phyloP scores from a whole-genome alignment of 2,113 vertebrate genomes.

The Orcinus orca region DNA sequence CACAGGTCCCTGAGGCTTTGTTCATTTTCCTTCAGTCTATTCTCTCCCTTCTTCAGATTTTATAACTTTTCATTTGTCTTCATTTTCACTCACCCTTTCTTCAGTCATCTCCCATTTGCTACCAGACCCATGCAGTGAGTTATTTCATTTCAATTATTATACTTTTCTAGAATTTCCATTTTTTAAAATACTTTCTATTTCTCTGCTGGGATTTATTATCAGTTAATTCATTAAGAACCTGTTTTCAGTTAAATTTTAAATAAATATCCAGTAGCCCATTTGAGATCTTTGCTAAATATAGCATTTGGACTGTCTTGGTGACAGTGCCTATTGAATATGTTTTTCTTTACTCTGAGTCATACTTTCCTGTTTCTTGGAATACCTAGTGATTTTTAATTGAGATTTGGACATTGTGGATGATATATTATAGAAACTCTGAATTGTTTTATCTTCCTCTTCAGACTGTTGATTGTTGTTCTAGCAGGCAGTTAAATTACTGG shows the following conservation, averaged over 20 bases:
- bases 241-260: neutral
- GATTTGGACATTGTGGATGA: neutral
- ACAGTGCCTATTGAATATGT: neutral
- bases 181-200: neutral
- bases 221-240: no score
- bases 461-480: neutral
- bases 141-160: neutral
- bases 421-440: neutral
- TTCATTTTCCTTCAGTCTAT: neutral
- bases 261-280: neutral
- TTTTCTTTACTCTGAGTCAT: neutral
- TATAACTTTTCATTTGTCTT: neutral
- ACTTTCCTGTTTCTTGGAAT: neutral
- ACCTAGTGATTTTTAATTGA: neutral
- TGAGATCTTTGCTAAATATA: neutral
- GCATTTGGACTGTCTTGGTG: neutral
- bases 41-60: neutral
- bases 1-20: neutral
- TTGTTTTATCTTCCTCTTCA: neutral
- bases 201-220: neutral
- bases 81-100: neutral
- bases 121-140: neutral
- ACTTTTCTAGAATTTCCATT: neutral
- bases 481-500: neutral
- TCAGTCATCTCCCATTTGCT: neutral